phyloP scores from a whole-genome alignment of 2,113 vertebrate genomes.

The Limnothrissa miodon region DNA sequence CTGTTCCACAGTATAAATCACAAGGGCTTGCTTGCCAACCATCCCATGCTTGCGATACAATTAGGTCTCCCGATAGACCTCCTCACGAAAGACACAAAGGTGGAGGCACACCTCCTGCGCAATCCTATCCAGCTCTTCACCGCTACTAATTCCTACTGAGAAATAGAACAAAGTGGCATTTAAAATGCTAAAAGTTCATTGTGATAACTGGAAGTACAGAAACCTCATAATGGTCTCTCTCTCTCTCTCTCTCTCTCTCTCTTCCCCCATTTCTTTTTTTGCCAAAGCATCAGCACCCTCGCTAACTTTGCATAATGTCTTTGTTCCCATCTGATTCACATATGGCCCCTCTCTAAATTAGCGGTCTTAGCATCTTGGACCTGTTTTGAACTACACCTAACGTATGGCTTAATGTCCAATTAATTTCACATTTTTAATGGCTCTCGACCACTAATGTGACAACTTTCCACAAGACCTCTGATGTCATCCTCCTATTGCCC shows the following conservation, averaged over 20 bases:
- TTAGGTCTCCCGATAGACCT: neutral
- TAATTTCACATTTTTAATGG: conserved; percentile 8
- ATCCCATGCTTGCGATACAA: neutral
- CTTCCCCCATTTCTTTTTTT: neutral
- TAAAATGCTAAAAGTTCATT: conserved; percentile 1
- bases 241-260: neutral
- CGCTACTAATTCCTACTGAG: neutral
- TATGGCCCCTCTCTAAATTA: neutral
- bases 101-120: neutral
- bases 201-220: neutral
- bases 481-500: conserved; percentile 41
- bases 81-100: neutral
- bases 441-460: neutral
- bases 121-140: neutral
- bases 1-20: neutral
- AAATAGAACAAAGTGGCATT: conserved; percentile 1
- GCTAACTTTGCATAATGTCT: neutral
- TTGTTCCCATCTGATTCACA: neutral
- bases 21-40: neutral
- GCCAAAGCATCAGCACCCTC: neutral
- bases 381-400: neutral
- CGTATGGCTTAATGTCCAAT: conserved; percentile 9
- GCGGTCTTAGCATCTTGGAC: neutral
- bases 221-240: neutral
- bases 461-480: conserved; percentile 25